Evolutionary conservation across 2,797 vertebrate genomes (phyloP).

Genomic region (Arnoldichthys spilopterus): DNA sequence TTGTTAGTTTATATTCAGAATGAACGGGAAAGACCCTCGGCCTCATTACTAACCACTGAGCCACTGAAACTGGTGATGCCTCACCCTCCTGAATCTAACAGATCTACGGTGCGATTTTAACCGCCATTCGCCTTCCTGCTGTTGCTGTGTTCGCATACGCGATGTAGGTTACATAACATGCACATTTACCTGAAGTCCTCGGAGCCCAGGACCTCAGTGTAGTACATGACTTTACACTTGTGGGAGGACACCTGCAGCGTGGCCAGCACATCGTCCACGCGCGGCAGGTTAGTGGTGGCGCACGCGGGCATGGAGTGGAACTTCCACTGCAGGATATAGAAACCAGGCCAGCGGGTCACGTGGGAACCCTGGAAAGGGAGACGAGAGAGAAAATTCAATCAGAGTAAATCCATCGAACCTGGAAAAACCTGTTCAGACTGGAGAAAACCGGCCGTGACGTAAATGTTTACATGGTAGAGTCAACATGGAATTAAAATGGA

Average conservation of each 20-base stretch:
- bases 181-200: slow-evolving; percentile 92
- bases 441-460: too few species aligned
- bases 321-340: slow-evolving; percentile 98
- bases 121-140: neutral
- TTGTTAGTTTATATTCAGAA: too few species aligned
- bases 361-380: slow-evolving; percentile 87
- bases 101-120: neutral
- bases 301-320: slow-evolving; percentile 95
- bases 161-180: neutral
- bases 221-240: slow-evolving; percentile 99
- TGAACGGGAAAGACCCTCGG: too few species aligned
- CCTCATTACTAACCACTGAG: too few species aligned
- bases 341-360: slow-evolving; percentile 96
- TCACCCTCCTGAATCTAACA: too few species aligned
- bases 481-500: too few species aligned
- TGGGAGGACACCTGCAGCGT: slow-evolving; percentile 96
- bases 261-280: slow-evolving; percentile 95
- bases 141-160: neutral
- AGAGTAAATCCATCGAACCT: too few species aligned
- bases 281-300: slow-evolving; percentile 90
- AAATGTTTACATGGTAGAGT: too few species aligned
- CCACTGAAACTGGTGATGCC: too few species aligned
- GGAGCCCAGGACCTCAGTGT: slow-evolving; percentile 96
- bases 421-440: too few species aligned
- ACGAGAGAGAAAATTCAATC: too few species aligned